Evolutionary conservation across 2,113 vertebrate species (phyloP).

Genomic region (Cromileptes altivelis): DNA sequence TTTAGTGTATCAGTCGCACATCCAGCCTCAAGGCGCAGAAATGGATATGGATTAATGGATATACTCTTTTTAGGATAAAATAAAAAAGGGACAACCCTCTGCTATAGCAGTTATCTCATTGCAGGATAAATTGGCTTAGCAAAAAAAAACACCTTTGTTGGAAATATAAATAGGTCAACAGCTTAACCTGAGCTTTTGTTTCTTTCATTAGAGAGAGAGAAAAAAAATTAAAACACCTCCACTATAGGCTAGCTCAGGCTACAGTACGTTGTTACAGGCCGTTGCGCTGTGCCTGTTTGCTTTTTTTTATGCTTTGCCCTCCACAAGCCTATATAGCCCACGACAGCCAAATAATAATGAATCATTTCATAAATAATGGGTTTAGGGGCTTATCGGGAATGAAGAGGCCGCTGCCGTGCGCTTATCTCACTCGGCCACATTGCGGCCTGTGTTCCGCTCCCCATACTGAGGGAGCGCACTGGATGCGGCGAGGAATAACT

Average conservation of each 20-base stretch:
- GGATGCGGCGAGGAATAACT: slow-evolving; percentile 91
- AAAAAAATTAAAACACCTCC: slow-evolving; percentile 66
- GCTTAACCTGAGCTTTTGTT: slow-evolving; percentile 75
- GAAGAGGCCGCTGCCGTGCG: slow-evolving; percentile 90
- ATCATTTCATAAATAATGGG: slow-evolving; percentile 97
- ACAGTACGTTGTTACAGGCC: slow-evolving; percentile 75
- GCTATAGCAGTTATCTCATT: slow-evolving; percentile 57
- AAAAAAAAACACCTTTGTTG: slow-evolving; percentile 21
- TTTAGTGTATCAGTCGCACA: slow-evolving; percentile 25
- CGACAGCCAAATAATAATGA: slow-evolving; percentile 96
- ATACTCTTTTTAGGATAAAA: slow-evolving; percentile 4
- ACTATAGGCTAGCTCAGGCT: slow-evolving; percentile 48
- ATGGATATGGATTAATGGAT: slow-evolving; percentile 50
- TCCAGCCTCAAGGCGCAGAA: slow-evolving; percentile 31
- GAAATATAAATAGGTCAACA: slow-evolving; percentile 65
- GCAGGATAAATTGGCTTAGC: slow-evolving; percentile 48
- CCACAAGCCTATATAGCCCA: slow-evolving; percentile 86
- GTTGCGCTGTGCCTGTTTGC: slow-evolving; percentile 73
- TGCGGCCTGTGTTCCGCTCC: slow-evolving; percentile 93
- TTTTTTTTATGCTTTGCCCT: slow-evolving; percentile 88
- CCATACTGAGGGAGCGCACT: slow-evolving; percentile 91
- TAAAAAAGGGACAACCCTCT: slow-evolving; percentile 1
- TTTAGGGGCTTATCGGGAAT: slow-evolving; percentile 94
- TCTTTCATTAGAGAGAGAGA: slow-evolving; percentile 62
- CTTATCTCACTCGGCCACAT: slow-evolving; percentile 95